Evolutionary conservation across 2,888 invertebrate species (phyloP), one percentile per base, ranked within the genome.

Genomic region (Geotrupes spiniger): DNA sequence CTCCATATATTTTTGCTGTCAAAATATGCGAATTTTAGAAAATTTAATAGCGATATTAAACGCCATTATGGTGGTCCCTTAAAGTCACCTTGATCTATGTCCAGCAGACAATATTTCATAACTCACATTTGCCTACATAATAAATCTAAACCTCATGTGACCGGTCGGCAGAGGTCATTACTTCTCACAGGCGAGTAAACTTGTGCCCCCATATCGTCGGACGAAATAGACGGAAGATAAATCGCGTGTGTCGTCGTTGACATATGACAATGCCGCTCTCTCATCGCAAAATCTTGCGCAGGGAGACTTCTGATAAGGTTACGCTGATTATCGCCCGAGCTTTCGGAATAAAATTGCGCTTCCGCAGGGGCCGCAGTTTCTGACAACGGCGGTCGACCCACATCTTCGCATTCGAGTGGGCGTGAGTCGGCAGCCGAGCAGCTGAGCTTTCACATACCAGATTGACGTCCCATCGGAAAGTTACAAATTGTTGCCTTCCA

Each of bases 191-290:
- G 47, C 56, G 57, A 54, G 52, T 61, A 65, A 63, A 65, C 63
- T 60, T 51, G 61, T 59, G 59, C 63, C 61, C 65, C 63, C 63
- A 64, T 60, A 60, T 63, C 64, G 60, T 60, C 43, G 46, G 66
- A 66, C 63, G 64, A 67, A 69, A 70, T 68, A 65, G 63, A 63
- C 62, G 61, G 61, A 68, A 69, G 70, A 71, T 71, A 69, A 71
- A 71, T 71, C 68, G 67, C 60, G 62, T 61, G 63, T 62, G 63
- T 64, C 66, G 59, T 60, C 60, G 69, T 63, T 69, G 70, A 70
- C 70, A 66, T 67, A 70, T 66, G 69, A 69, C 69, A 70, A 68
- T 66, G 63, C 59, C 62, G 61, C 61, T 37, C 42, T 33, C 33
- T 38, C 38, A 11, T 38, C 38, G 11, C 14, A 36, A 14, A 36